Base-by-base conservation (phyloP, 2,888 invertebrate species). In the Acronicta psi region DNA sequence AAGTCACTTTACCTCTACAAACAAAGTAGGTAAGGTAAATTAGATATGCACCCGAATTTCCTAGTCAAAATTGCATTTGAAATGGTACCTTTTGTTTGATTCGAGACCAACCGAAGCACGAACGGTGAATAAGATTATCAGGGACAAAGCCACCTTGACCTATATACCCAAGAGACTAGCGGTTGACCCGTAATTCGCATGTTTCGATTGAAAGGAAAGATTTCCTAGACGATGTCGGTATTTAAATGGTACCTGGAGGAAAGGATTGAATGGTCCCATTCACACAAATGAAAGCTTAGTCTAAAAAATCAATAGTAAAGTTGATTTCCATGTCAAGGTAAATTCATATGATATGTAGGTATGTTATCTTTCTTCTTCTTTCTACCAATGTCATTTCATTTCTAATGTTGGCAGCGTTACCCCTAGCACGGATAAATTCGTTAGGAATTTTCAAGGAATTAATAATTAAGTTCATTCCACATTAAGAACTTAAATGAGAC, bases 121-220 rank as follows among this genome's bases (percentile, higher is more conserved):
- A 65, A 58, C 57, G 61, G 46, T 59, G 74, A 74, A 66, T 72
- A 66, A 55, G 62, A 76, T 75, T 65, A 69, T 65, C 67, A 77
- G 70, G 69, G 59, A 57, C 64, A 63, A 52, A 31, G 59, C 65
- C 60, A 77, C 77, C 75, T 77, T 77, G 75, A 73, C 77, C 77
- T 42, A 77, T 41, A 68, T 75, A 65, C 56, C 58, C 42, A 55
- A 58, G 66, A 51, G 64, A 69, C 75, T 71, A 65, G 59, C 59
- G 59, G 63, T 57, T 74, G 71, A 63, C 60, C 72, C 45, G 45
- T 41, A 71, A 73, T 74, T 63, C 60, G 63, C 69, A 72, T 69
- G 69, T 69, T 58, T 65, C 68, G 68, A 73, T 57, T 59, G 51
- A 61, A 61, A 44, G 57, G 42, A 55, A 69, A 58, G 52, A 47